Conservation (phyloP, 2,888 invertebrate genomes). For the Encarsia formosa region DNA sequence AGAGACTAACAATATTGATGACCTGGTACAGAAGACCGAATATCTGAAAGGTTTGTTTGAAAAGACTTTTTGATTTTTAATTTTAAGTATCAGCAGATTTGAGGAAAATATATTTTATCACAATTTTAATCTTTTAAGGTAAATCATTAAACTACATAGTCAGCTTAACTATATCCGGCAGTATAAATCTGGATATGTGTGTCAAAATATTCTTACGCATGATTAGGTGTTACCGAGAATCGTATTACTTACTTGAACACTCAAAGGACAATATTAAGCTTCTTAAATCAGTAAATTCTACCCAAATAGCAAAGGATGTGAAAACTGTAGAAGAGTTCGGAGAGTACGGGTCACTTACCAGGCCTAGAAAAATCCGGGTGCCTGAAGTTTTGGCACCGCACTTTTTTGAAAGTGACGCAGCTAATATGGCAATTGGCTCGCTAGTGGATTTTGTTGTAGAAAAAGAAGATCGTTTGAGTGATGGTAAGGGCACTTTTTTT, state of each 20-base stretch:
- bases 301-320: constrained; percentile 12
- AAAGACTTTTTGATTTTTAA: too few relatives aligned
- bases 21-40: constrained; percentile 13
- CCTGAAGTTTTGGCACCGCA: constrained; percentile 6
- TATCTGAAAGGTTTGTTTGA: constrained; percentile 20
- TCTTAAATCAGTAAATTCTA: constrained; percentile 19
- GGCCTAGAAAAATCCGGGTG: constrained; percentile 5
- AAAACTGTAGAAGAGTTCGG: constrained; percentile 7
- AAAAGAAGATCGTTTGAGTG: background rate
- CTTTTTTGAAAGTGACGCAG: constrained; percentile 15
- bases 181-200: constrained; percentile 12
- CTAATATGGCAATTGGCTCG: constrained; percentile 7
- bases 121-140: constrained; percentile 2
- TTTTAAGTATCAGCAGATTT: too few relatives aligned
- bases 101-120: too few relatives aligned
- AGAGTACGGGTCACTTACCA: background rate
- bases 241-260: constrained; percentile 19
- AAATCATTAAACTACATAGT: constrained; percentile 22
- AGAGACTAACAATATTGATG: constrained; percentile 20
- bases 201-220: constrained; percentile 20
- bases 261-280: constrained; percentile 14
- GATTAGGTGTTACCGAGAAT: constrained; percentile 21
- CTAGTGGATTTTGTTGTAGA: constrained; percentile 18
- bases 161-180: constrained; percentile 15
- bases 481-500: constrained; percentile 11